Percentiles rank a stretch among this genome's conserved stretches.
Evolutionary conservation across 2,888 invertebrate species (phyloP).

Genomic region (Calameuta filiformis): DNA sequence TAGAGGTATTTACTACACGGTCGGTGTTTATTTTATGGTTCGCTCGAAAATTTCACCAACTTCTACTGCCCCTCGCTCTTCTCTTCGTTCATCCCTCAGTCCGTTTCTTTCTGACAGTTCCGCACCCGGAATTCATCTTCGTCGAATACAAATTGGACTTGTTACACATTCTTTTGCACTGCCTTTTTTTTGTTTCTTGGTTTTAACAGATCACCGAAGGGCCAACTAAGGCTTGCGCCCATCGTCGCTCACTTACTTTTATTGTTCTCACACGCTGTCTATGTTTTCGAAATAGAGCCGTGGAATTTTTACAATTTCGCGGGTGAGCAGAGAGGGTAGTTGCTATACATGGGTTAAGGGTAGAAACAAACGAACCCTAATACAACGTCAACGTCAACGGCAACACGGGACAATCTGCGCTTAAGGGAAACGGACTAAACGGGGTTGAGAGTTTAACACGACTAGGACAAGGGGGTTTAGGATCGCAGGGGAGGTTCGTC

Average conservation of each 20-base stretch:
- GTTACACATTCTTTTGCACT: background rate
- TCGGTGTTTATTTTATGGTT: background rate
- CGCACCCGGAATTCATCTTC: background rate
- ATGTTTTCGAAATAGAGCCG: background rate
- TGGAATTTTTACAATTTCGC: background rate
- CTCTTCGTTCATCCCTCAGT: background rate
- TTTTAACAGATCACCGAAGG: background rate
- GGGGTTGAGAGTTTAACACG: background rate
- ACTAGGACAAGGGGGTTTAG: background rate
- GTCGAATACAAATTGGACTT: background rate
- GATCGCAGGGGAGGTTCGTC: background rate
- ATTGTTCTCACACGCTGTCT: background rate
- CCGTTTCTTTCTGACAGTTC: background rate
- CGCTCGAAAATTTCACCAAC: background rate
- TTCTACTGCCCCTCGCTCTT: background rate
- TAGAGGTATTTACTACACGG: slow-evolving; percentile 1
- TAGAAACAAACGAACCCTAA: background rate
- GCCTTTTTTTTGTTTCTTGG: background rate
- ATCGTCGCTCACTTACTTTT: background rate
- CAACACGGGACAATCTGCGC: background rate
- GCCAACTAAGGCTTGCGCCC: background rate
- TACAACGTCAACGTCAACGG: background rate
- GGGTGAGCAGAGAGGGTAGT: background rate
- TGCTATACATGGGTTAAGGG: background rate
- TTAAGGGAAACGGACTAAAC: background rate